Evolutionary conservation across 1,140 invertebrate genomes (phyloP).

Genomic region (Harlomillsia oculata): DNA sequence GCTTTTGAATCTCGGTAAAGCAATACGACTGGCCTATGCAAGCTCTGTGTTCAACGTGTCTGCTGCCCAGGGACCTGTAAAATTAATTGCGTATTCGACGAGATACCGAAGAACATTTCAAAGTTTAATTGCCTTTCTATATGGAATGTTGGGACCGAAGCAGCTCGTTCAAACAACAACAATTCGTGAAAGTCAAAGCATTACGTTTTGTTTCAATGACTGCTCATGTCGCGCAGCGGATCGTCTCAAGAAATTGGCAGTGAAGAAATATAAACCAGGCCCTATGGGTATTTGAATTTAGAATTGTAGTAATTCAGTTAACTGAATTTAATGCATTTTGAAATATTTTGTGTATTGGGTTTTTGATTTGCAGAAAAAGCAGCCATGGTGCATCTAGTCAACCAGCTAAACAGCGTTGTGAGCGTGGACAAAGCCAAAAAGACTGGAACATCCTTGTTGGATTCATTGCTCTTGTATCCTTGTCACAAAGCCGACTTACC

Average conservation of each 20-base stretch:
- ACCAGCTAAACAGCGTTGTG: constrained; percentile 22
- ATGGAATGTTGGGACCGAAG: constrained; percentile 57
- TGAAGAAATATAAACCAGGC: constrained; percentile 25
- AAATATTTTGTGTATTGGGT: neutral
- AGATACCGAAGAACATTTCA: constrained; percentile 78
- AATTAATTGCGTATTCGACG: constrained; percentile 60
- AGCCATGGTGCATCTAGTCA: constrained; percentile 19
- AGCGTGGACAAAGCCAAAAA: constrained; percentile 26
- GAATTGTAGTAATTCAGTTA: neutral
- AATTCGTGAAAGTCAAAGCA: constrained; percentile 62
- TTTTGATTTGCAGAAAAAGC: constrained; percentile 22
- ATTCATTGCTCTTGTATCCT: constrained; percentile 67
- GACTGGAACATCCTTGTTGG: constrained; percentile 49
- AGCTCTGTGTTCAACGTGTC: constrained; percentile 20
- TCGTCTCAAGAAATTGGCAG: constrained; percentile 21
- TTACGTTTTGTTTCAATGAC: constrained; percentile 73
- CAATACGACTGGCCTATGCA: constrained; percentile 37
- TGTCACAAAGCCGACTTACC: constrained; percentile 72
- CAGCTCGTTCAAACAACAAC: constrained; percentile 43
- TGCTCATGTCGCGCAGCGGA: constrained; percentile 68
- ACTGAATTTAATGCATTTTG: neutral
- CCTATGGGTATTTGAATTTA: constrained; percentile 7
- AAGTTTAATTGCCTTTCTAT: constrained; percentile 70
- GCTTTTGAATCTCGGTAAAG: constrained; percentile 61
- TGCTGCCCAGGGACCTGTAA: constrained; percentile 4